These are phyloP conservation scores for Drosophila putrida DNA, from an alignment of 2,888 invertebrate species.

Conservation along the genomic window DNA sequence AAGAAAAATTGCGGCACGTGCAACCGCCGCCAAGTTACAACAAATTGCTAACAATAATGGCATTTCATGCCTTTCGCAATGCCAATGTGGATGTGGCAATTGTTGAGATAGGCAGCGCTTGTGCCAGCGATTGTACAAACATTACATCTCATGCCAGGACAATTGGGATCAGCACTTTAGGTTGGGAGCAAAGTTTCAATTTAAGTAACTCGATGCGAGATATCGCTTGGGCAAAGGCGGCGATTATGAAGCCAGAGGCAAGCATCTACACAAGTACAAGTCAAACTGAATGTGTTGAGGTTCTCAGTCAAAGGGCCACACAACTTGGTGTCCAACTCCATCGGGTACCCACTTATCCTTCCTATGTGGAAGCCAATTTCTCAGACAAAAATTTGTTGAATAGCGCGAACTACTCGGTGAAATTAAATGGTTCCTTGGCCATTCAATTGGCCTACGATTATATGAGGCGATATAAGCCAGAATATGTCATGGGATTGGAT, in stretches of 20 bases:
- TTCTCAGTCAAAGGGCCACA: slow-evolving; percentile 59
- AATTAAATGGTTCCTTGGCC: slow-evolving; percentile 65
- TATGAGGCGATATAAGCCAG: slow-evolving; percentile 54
- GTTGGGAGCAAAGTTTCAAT: slow-evolving; percentile 68
- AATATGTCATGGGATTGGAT: slow-evolving; percentile 43
- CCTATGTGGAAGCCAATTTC: slow-evolving; percentile 54
- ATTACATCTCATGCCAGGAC: slow-evolving; percentile 59
- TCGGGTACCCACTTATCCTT: slow-evolving; percentile 51
- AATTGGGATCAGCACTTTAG: slow-evolving; percentile 63
- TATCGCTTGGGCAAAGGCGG: slow-evolving; percentile 73
- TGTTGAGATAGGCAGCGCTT: slow-evolving; percentile 59
- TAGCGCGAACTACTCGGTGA: slow-evolving; percentile 45
- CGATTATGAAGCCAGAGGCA: slow-evolving; percentile 66
- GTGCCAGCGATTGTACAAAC: slow-evolving; percentile 69
- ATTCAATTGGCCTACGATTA: slow-evolving; percentile 68
- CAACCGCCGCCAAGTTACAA: slow-evolving; percentile 52
- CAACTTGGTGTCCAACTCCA: slow-evolving; percentile 57
- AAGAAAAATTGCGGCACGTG: slow-evolving; percentile 18
- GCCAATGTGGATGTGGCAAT: slow-evolving; percentile 64
- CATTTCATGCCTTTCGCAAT: slow-evolving; percentile 62
- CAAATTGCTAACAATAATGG: slow-evolving; percentile 68
- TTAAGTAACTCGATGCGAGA: slow-evolving; percentile 64
- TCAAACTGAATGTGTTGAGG: slow-evolving; percentile 67
- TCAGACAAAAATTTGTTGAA: slow-evolving; percentile 47
- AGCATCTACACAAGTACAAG: slow-evolving; percentile 63